Percentiles rank a stretch among this genome's conserved stretches.
Conservation (phyloP, 2,888 invertebrate genomes). For the Liodrosophila aerea region DNA sequence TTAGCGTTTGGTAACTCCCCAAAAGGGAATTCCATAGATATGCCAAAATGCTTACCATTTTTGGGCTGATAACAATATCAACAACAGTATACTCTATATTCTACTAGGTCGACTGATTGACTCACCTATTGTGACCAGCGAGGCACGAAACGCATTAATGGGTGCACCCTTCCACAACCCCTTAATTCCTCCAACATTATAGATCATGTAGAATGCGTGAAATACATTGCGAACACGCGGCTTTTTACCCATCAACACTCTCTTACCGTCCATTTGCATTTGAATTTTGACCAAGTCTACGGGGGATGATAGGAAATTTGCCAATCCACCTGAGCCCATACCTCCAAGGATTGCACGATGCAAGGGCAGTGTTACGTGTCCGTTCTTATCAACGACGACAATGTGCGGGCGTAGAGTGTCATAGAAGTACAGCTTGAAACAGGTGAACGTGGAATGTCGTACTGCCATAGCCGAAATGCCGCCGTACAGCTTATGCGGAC, state of each 20-base stretch:
- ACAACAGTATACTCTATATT: too few relatives aligned
- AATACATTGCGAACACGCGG: conserved; percentile 86
- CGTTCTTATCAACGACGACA: conserved; percentile 9
- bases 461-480: conserved; percentile 39
- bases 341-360: conserved; percentile 19
- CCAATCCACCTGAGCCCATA: conserved; percentile 16
- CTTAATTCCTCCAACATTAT: conserved; percentile 87
- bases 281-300: conserved; percentile 95
- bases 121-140: conserved; percentile 87
- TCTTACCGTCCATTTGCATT: conserved; percentile 93
- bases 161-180: conserved; percentile 94
- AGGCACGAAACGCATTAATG: conserved; percentile 91
- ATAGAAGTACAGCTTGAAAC: conserved; percentile 31
- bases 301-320: conserved; percentile 85
- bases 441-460: conserved; percentile 24
- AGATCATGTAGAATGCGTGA: conserved; percentile 89
- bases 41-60: too few relatives aligned
- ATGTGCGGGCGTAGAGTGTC: conserved; percentile 16
- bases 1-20: too few relatives aligned
- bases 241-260: conserved; percentile 89
- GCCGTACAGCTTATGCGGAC: conserved; percentile 27
- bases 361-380: conserved; percentile 11
- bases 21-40: too few relatives aligned
- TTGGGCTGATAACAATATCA: too few relatives aligned
- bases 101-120: too few relatives aligned